Percentiles rank a stretch among this genome's conserved stretches.
Conservation (phyloP, 2,113 vertebrate genomes). For the Trematocara unimaculatum region DNA sequence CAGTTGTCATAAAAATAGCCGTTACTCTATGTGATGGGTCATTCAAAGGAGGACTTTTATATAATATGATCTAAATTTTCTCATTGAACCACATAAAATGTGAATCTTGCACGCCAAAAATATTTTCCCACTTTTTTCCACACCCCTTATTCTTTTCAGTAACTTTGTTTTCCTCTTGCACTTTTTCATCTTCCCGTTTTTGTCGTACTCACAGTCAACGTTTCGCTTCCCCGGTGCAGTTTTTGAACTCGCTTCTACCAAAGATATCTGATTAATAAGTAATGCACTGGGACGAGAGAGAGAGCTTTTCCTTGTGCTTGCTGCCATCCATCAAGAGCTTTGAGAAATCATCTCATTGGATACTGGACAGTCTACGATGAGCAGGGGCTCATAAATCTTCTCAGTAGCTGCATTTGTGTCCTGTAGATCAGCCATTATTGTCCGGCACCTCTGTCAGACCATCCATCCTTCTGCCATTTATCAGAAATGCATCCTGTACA, state of each 20-base stretch:
- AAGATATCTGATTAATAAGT: conserved; percentile 97
- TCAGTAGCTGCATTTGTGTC: conserved; percentile 92
- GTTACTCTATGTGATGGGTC: neutral
- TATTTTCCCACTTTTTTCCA: conserved; percentile 7
- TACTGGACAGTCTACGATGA: conserved; percentile 85
- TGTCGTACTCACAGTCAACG: conserved; percentile 14
- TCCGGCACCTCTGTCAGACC: conserved; percentile 93
- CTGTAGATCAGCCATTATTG: conserved; percentile 99
- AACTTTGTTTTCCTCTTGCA: neutral
- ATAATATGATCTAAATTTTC: conserved; percentile 34
- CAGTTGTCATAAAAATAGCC: neutral
- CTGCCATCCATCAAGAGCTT: conserved; percentile 15
- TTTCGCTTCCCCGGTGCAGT: conserved; percentile 39
- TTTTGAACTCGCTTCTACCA: conserved; percentile 84
- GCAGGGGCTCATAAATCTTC: conserved; percentile 84
- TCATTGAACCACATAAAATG: too few species aligned
- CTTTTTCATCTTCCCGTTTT: neutral
- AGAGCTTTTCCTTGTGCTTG: conserved; percentile 31
- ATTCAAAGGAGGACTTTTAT: conserved; percentile 67
- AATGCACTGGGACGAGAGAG: conserved; percentile 72
- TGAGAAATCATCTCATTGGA: conserved; percentile 93
- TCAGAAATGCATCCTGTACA: conserved; percentile 82
- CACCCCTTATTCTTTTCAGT: conserved; percentile 1
- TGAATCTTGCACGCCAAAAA: conserved; percentile 58
- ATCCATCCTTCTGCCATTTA: conserved; percentile 95